A percentile compares a stretch with the other conserved stretches of the same genome.
These are phyloP conservation scores for Leucophenga maculata DNA, from an alignment of 2,888 invertebrate genomes.

Conservation along the genomic window DNA sequence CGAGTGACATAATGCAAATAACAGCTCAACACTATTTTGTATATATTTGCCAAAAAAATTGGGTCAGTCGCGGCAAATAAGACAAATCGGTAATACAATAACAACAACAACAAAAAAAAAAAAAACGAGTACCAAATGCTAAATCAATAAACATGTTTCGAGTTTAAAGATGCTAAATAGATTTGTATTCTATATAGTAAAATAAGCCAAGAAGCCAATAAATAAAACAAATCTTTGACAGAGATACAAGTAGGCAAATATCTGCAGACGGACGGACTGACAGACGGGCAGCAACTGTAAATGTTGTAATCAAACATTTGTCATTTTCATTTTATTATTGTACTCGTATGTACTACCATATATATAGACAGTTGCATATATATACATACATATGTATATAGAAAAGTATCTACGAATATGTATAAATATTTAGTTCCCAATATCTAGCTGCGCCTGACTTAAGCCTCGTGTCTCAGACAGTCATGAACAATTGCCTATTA, in stretches of 20 bases:
- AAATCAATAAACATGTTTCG: conserved; percentile 32
- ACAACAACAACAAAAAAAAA: no score
- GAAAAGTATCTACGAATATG: no score
- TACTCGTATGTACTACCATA: no score
- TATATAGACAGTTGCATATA: no score
- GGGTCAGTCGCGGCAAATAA: conserved; percentile 49
- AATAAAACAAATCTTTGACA: conserved; percentile 17
- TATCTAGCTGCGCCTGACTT: no score
- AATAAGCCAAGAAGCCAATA: conserved; percentile 16
- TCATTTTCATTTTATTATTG: background rate
- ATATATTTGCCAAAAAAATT: conserved; percentile 56
- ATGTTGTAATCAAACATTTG: conserved; percentile 52
- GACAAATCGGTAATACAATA: background rate
- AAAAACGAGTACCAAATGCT: conserved; percentile 48
- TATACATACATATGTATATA: no score
- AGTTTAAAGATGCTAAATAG: conserved; percentile 5
- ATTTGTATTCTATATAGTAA: conserved; percentile 24
- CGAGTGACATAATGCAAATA: no score
- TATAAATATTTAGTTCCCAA: no score
- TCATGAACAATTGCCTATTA: conserved; percentile 60
- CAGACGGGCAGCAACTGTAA: conserved; percentile 48
- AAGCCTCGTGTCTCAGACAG: conserved; percentile 21
- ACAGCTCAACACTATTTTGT: background rate
- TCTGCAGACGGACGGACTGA: background rate
- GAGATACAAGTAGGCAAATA: conserved; percentile 3